phyloP scores from a whole-genome alignment of 2,797 vertebrate genomes.

The Heteromormyrus szaboi region DNA sequence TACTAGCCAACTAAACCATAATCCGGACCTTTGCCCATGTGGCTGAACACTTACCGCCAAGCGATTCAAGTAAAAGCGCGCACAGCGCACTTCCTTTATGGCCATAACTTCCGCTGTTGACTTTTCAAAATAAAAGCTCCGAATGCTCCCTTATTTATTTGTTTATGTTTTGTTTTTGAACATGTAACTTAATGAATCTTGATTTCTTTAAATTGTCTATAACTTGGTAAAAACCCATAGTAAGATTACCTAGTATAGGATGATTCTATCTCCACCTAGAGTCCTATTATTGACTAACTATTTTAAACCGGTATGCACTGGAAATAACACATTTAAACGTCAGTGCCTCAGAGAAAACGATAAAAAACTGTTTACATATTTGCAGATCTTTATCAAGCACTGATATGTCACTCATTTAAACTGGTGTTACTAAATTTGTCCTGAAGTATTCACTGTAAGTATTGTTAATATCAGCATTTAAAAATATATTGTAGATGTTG shows the following conservation, averaged over 20 bases:
- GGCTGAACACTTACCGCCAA: neutral
- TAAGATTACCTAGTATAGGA: neutral
- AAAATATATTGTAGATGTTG: neutral
- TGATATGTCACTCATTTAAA: neutral
- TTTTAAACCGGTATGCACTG: neutral
- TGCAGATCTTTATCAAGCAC: neutral
- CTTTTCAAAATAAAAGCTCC: neutral
- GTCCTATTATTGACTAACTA: neutral
- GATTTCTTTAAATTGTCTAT: neutral
- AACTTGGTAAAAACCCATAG: neutral
- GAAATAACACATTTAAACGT: neutral
- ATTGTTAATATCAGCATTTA: neutral
- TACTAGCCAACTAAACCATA: neutral
- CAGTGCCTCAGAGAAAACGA: neutral
- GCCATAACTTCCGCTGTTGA: neutral
- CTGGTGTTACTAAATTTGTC: neutral
- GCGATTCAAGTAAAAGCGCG: neutral
- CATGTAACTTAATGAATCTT: neutral
- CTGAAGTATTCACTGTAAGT: neutral
- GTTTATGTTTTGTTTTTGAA: neutral
- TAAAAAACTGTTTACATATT: neutral
- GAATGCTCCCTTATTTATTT: neutral
- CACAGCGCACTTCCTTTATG: neutral
- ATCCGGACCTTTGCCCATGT: neutral
- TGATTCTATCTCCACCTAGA: neutral